phyloP scores from a whole-genome alignment of 2,113 vertebrate species.

The Vanacampus margaritifer region DNA sequence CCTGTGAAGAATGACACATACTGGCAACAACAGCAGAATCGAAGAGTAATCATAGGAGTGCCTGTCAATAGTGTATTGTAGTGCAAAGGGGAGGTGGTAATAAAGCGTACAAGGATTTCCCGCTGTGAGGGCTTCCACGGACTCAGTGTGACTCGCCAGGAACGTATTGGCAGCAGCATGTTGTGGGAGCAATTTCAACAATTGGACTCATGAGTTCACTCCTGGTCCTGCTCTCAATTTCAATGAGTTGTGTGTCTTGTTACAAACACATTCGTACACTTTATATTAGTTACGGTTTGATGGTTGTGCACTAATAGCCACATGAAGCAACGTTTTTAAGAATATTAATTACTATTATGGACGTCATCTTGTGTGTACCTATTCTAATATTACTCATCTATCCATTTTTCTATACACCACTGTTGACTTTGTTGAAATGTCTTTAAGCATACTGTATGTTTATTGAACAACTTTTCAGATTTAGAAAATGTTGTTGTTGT shows the following conservation, averaged over 20 bases:
- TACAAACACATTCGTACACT: conserved; percentile 12
- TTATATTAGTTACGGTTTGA: conserved; percentile 10
- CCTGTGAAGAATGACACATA: conserved; percentile 37
- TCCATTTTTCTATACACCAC: not conserved
- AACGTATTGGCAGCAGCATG: conserved; percentile 44
- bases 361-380: not conserved
- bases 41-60: conserved; percentile 34
- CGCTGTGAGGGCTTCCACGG: conserved; percentile 51
- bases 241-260: conserved; percentile 18
- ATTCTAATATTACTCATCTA: not conserved
- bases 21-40: conserved; percentile 22
- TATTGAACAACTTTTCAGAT: too few species aligned
- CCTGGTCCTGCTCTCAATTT: conserved; percentile 27
- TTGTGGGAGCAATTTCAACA: conserved; percentile 34
- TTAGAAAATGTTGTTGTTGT: too few species aligned
- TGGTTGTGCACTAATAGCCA: not conserved
- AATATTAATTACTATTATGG: not conserved
- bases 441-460: too few species aligned
- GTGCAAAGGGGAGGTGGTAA: conserved; percentile 55
- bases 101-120: conserved; percentile 12
- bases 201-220: conserved; percentile 35
- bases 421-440: too few species aligned
- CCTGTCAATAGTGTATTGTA: conserved; percentile 56
- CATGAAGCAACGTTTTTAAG: not conserved
- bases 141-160: conserved; percentile 13